phyloP scores from a whole-genome alignment of 2,888 invertebrate genomes.

The Euzetes globulus region DNA sequence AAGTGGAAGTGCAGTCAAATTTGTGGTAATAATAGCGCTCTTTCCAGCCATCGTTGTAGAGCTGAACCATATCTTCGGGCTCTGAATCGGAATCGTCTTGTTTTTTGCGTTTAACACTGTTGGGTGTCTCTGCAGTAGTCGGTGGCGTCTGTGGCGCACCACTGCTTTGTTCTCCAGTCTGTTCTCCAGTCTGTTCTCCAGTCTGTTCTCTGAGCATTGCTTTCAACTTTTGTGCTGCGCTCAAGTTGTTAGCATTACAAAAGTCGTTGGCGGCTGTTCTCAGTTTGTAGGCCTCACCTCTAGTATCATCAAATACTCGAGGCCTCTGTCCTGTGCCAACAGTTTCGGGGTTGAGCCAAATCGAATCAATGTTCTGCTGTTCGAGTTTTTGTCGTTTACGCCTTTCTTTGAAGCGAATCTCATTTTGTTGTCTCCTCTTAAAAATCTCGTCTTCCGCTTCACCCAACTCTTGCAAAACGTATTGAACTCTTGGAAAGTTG shows the following conservation, averaged over 20 bases:
- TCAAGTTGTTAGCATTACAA: constrained; percentile 41
- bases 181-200: neutral
- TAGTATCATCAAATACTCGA: neutral
- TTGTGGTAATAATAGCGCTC: constrained; percentile 94
- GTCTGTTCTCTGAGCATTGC: constrained; percentile 52
- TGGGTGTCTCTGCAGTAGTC: neutral
- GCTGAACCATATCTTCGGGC: constrained; percentile 74
- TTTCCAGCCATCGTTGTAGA: constrained; percentile 97
- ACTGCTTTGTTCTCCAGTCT: no score
- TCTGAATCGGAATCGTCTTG: constrained; percentile 62
- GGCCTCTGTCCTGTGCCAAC: constrained; percentile 2
- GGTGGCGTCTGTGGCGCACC: neutral
- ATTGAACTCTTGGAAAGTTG: constrained; percentile 81
- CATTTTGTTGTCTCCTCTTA: constrained; percentile 76
- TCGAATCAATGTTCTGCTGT: neutral
- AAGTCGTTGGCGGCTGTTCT: neutral
- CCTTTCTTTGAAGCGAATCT: constrained; percentile 47
- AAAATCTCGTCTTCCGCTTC: constrained; percentile 95
- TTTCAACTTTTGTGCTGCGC: constrained; percentile 50
- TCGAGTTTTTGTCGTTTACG: constrained; percentile 31
- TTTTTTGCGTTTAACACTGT: constrained; percentile 41
- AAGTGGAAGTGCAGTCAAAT: constrained; percentile 56
- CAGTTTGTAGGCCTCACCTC: constrained; percentile 29
- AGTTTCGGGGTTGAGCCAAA: constrained; percentile 35
- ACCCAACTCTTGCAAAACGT: constrained; percentile 81